Conservation (phyloP, 1,140 invertebrate species). For the Venturia canescens region DNA sequence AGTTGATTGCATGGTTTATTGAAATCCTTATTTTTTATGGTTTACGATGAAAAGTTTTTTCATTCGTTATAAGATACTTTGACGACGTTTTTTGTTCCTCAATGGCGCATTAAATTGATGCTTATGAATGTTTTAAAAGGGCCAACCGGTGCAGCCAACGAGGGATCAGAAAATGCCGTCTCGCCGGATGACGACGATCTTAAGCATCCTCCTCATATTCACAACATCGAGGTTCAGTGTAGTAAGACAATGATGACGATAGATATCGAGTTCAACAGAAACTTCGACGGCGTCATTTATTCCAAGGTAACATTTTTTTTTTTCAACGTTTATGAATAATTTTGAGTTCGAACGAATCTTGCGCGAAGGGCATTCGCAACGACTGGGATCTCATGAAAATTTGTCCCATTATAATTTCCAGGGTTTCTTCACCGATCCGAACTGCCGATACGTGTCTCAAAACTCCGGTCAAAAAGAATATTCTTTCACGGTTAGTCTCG, state of each 20-base stretch:
- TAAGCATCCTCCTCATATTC: constrained; percentile 85
- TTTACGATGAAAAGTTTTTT: too few species aligned
- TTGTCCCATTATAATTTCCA: constrained; percentile 57
- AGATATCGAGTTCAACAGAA: constrained; percentile 86
- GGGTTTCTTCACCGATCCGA: constrained; percentile 83
- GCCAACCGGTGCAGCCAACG: not conserved
- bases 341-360: not conserved
- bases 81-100: not conserved
- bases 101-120: not conserved
- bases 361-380: not conserved
- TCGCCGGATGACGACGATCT: constrained; percentile 73
- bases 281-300: constrained; percentile 88
- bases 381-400: not conserved
- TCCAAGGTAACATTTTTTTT: constrained; percentile 80
- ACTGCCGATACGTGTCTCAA: constrained; percentile 85
- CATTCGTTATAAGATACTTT: too few species aligned
- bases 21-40: too few species aligned
- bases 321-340: not conserved
- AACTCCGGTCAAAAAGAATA: constrained; percentile 84
- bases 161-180: constrained; percentile 40
- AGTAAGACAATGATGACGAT: constrained; percentile 91
- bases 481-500: constrained; percentile 86
- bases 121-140: constrained; percentile 3
- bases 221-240: constrained; percentile 86
- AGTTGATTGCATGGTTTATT: too few species aligned